Base-by-base conservation (phyloP, 2,797 vertebrate species). In the Adelosebastes latens region DNA sequence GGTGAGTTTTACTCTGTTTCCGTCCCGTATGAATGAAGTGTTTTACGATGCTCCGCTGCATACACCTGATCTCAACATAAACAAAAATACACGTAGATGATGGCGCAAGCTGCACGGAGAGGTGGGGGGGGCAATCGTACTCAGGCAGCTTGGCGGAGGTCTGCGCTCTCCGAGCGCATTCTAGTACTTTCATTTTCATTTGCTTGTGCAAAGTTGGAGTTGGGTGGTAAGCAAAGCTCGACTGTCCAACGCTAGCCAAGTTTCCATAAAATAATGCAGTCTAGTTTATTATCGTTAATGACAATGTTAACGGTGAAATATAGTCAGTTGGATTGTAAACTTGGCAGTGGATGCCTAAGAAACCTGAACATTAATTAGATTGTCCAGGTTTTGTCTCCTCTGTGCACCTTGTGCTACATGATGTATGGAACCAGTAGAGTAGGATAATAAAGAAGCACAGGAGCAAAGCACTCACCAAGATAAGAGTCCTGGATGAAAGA, bases 321-420 rank as follows among this genome's bases (percentile, higher is more conserved):
- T 63, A 0, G 65, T 66, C 29, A 70, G 46, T 80, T 60, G 60
- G 22, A 79, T 73, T 71, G 64, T 76, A 25, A 70, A 79, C 31
- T 72, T 84, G 65, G 86, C 69, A 60, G 55, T 36, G 18, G 53
- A 42, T 62, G 34, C 7, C 27, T 36, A 20, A 69, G 25, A 66
- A 66, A 75, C 18, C 10, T 42, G 59, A 53, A 32, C 27, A 53
- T 74, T 62, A 73, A 81, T 83, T 58, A 67, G 8, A 66, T 63
- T 82, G 25, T 61, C 46, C 39, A 67, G 34, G 59, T 66, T 79
- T 61, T 22, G 25, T 75, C 36, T 75, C 39, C 34, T 75, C 39
- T 55, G 18, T 18, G 72, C 58, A 62, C 62, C 32, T 55, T 68
- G 64, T 63, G 64, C 59, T 62, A 16, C 53, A 42, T 74, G 70